Percentiles rank a stretch among this genome's conserved stretches.
phyloP scores from a whole-genome alignment of 1,140 invertebrate genomes.

The Agraylea sexmaculata region DNA sequence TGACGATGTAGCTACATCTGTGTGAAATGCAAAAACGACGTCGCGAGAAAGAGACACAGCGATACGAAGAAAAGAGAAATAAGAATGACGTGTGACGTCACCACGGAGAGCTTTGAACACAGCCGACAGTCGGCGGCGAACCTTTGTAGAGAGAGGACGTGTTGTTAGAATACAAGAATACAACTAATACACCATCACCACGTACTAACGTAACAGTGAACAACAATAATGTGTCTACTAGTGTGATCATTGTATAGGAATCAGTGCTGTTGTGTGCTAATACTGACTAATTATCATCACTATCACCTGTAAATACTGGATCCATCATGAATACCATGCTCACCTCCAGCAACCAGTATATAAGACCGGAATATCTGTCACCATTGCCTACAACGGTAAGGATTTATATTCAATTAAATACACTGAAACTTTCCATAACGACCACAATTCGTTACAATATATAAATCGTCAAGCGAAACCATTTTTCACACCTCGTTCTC shows the following conservation, averaged over 20 bases:
- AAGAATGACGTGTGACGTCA: conserved; percentile 12
- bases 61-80: conserved; percentile 3
- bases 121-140: conserved; percentile 13
- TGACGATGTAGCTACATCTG: too few species aligned
- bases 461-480: too few species aligned
- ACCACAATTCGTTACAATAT: conserved; percentile 12
- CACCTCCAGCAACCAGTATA: conserved; percentile 78
- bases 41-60: neutral
- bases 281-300: too few species aligned
- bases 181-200: too few species aligned
- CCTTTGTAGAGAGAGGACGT: conserved; percentile 1
- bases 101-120: conserved; percentile 14
- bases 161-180: neutral
- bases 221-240: too few species aligned
- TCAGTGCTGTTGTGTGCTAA: too few species aligned
- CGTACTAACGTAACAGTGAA: too few species aligned
- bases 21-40: conserved; percentile 16
- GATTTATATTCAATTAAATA: too few species aligned
- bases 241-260: too few species aligned
- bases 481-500: too few species aligned
- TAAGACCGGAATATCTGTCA: conserved; percentile 83
- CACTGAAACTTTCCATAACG: conserved; percentile 4
- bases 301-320: too few species aligned
- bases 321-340: conserved; percentile 55
- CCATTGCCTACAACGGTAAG: conserved; percentile 81